Conservation (phyloP, 1,140 invertebrate species). For the Bombus soroeensis region DNA sequence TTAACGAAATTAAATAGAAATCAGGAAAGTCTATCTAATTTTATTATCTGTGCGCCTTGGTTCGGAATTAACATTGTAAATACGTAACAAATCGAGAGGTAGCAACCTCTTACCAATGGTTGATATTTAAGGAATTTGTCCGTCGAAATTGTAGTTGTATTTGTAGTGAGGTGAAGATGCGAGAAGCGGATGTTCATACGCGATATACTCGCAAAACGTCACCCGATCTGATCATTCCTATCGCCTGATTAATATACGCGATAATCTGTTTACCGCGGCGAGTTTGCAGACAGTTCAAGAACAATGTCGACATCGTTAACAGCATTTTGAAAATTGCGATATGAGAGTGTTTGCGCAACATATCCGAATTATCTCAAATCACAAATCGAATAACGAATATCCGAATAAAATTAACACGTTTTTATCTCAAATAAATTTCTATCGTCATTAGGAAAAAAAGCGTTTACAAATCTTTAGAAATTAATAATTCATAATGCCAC, state of each 20-base stretch:
- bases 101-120: not conserved
- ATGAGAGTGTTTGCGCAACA: not conserved
- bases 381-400: not conserved
- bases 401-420: not conserved
- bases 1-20: not conserved
- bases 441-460: not conserved
- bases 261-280: not conserved
- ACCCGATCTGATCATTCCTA: slow-evolving; percentile 19
- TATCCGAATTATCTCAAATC: not conserved
- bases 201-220: slow-evolving; percentile 36
- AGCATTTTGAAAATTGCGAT: slow-evolving; percentile 1
- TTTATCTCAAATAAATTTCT: not conserved
- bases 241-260: slow-evolving; percentile 28
- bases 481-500: slow-evolving; percentile 83
- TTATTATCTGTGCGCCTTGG: not conserved
- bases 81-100: too few species aligned
- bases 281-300: not conserved
- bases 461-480: not conserved
- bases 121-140: slow-evolving; percentile 27
- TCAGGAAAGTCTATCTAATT: not conserved
- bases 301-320: slow-evolving; percentile 13
- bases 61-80: slow-evolving; percentile 2
- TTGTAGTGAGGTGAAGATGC: slow-evolving; percentile 17
- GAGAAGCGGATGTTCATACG: slow-evolving; percentile 15
- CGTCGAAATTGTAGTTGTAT: slow-evolving; percentile 21